These are phyloP conservation scores for Diloba caeruleocephala DNA, from an alignment of 2,888 invertebrate genomes.

Conservation along the genomic window DNA sequence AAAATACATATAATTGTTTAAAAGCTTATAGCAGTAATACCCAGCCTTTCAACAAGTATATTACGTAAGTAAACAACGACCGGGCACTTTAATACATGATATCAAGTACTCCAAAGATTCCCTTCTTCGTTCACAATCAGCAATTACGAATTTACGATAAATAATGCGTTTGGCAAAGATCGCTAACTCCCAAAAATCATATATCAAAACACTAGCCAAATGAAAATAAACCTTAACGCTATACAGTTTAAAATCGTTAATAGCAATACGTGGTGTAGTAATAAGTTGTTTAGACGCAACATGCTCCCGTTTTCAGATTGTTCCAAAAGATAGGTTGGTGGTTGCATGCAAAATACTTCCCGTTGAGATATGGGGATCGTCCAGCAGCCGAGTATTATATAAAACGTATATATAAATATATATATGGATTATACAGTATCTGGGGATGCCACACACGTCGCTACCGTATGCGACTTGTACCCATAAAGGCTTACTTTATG, in stretches of 20 bases:
- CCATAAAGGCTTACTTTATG: conserved; percentile 36
- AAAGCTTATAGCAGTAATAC: conserved; percentile 24
- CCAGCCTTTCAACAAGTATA: conserved; percentile 25
- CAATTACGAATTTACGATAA: conserved; percentile 84
- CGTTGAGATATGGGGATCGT: conserved; percentile 85
- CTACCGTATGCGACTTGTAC: conserved; percentile 53
- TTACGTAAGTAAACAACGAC: conserved; percentile 56
- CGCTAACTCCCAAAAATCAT: conserved; percentile 40
- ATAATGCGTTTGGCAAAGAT: conserved; percentile 74
- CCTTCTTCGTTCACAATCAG: conserved; percentile 70
- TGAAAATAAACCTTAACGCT: conserved; percentile 32
- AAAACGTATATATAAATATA: conserved; percentile 50
- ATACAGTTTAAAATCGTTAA: conserved; percentile 37
- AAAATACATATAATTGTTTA: conserved; percentile 27
- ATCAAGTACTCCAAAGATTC: conserved; percentile 72
- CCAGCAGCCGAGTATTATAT: conserved; percentile 79
- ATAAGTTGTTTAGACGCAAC: conserved; percentile 51
- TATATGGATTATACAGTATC: conserved; percentile 58
- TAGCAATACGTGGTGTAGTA: conserved; percentile 20
- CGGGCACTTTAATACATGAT: conserved; percentile 69
- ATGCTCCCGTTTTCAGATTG: conserved; percentile 83
- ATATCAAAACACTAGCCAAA: conserved; percentile 10
- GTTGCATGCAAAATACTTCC: conserved; percentile 87
- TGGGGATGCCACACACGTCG: conserved; percentile 84
- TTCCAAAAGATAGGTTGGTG: conserved; percentile 84